Evolutionary conservation across 2,113 vertebrate species (phyloP).

Genomic region (Nycticorax nycticorax): DNA sequence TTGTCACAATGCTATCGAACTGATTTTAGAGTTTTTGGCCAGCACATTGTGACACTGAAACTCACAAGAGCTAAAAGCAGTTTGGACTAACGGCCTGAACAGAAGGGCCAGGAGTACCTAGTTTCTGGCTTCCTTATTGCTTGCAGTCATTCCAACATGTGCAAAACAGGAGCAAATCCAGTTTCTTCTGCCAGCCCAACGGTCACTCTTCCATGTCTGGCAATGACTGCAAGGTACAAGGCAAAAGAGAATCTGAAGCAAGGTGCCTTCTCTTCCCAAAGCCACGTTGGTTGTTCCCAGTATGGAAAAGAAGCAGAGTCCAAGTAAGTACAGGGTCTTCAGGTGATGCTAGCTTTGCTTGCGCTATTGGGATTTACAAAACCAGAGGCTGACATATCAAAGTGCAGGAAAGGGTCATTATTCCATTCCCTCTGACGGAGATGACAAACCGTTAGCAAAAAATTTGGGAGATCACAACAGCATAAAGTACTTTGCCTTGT

Average conservation of each 20-base stretch:
- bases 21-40: conserved; percentile 76
- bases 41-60: conserved; percentile 75
- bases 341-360: conserved; percentile 49
- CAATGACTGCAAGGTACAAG: conserved; percentile 49
- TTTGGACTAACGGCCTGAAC: conserved; percentile 72
- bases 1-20: conserved; percentile 80
- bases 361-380: neutral
- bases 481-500: neutral
- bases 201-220: neutral
- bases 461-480: conserved; percentile 18
- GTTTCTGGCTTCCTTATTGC: conserved; percentile 37
- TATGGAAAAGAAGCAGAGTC: conserved; percentile 65
- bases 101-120: conserved; percentile 53
- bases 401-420: conserved; percentile 44
- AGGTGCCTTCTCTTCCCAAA: conserved; percentile 52
- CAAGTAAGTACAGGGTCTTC: conserved; percentile 68
- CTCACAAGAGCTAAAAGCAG: conserved; percentile 78
- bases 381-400: conserved; percentile 45
- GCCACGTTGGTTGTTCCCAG: conserved; percentile 61
- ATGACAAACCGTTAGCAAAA: conserved; percentile 43
- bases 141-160: conserved; percentile 22
- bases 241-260: conserved; percentile 42
- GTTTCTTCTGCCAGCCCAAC: neutral
- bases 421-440: neutral
- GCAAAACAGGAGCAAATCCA: neutral